A percentile compares a stretch with the other conserved stretches of the same genome.
Conservation (phyloP, 1,140 invertebrate genomes). For the Holcopasites calliopsidis region DNA sequence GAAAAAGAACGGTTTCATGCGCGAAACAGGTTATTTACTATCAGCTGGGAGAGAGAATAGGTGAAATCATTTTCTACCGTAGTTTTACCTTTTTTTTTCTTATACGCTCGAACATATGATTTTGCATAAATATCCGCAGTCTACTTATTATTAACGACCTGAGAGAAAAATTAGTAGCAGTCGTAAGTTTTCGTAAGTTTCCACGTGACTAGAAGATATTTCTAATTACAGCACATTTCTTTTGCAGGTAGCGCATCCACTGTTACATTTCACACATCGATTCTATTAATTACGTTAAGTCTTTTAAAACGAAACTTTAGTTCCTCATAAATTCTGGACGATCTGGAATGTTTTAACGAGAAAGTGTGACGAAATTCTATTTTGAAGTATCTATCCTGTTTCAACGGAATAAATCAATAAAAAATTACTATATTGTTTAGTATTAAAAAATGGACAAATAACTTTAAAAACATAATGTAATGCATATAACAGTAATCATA, state of each 20-base stretch:
- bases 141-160: background rate
- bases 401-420: background rate
- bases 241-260: conserved; percentile 63
- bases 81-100: background rate
- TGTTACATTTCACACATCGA: conserved; percentile 46
- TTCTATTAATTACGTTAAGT: conserved; percentile 51
- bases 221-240: conserved; percentile 24
- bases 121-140: background rate
- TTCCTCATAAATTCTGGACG: conserved; percentile 34
- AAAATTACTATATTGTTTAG: background rate
- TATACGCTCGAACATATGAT: background rate
- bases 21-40: no score
- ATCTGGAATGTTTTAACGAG: background rate
- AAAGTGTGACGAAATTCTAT: background rate
- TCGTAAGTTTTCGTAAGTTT: background rate
- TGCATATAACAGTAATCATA: background rate
- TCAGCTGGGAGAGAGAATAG: no score
- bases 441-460: background rate
- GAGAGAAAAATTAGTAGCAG: background rate
- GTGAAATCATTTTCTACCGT: no score
- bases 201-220: background rate
- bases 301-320: conserved; percentile 42
- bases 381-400: background rate
- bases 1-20: no score
- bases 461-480: background rate